Conservation (phyloP, 2,113 vertebrate species). For the Henicopernis longicauda region DNA sequence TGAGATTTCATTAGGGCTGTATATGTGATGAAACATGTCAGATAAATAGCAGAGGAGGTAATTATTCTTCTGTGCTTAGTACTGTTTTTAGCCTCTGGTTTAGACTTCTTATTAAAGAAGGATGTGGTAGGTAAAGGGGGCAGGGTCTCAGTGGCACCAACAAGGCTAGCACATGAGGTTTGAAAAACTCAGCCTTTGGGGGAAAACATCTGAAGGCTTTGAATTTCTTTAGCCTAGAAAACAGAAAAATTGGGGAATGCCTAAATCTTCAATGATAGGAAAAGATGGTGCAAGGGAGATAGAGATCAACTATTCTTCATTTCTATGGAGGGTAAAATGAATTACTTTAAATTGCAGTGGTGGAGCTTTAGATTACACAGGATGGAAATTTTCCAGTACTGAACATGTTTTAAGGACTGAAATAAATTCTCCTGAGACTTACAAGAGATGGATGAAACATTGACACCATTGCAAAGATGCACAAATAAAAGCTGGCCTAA, state of each 20-base stretch:
- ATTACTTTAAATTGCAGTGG: background rate
- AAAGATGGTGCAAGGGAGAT: background rate
- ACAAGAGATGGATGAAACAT: background rate
- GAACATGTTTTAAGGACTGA: background rate
- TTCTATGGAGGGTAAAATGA: background rate
- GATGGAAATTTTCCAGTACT: background rate
- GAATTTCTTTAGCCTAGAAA: background rate
- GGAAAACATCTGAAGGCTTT: background rate
- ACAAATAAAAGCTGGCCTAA: background rate
- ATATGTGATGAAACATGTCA: background rate
- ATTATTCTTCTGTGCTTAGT: background rate
- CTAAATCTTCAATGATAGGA: background rate
- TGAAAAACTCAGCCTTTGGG: background rate
- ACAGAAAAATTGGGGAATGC: background rate
- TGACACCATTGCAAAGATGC: background rate
- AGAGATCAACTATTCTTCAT: background rate
- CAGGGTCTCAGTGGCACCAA: background rate
- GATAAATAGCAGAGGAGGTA: background rate
- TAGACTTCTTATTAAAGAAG: background rate
- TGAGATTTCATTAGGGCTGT: background rate
- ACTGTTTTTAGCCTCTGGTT: background rate
- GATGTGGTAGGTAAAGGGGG: background rate
- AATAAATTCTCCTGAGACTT: background rate
- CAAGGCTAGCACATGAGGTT: background rate
- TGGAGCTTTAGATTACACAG: background rate